Evolutionary conservation across 2,888 invertebrate species (phyloP), one percentile per base, ranked within the genome.

Genomic region (Brachyopa scutellaris): DNA sequence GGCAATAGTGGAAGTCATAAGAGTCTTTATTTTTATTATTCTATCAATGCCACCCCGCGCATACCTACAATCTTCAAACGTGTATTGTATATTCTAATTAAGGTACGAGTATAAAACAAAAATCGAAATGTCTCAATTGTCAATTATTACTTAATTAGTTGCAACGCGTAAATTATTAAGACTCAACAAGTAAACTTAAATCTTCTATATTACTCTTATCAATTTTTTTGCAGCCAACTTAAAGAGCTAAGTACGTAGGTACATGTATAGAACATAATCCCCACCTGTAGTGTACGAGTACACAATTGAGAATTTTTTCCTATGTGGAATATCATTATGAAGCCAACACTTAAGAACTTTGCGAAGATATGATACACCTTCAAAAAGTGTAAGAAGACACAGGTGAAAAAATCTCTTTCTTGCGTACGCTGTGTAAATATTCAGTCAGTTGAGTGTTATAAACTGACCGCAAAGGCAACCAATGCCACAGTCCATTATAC

Each of bases 401-500:
- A 57, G 36, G 11, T 51, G 61, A 80, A 76, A 47, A 33, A 69
- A 80, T 59, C 19, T 67, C 49, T 69, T 79, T 55, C 42, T 57
- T 55, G 31, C 38, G 70, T 82, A 77, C 59, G 38, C 57, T 33
- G 47, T 40, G 59, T 66, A 38, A 72, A 77, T 47, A 61, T 64
- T 62, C 66, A 67, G 57, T 49, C 66, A 49, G 74, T 84, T 70
- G 77, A 88, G 88, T 88, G 88, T 89, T 90, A 90, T 90, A 90
- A 90, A 89, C 89, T 85, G 85, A 85, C 85, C 86, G 76, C 84
- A 74, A 72, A 74, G 84, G 86, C 85, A 86, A 85, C 86, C 85
- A 87, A 87, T 85, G 86, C 87, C 85, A 88, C 90, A 90, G 90
- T 90, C 88, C 87, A 87, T 89, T 87, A 87, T 87, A 85, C 86